phyloP scores from a whole-genome alignment of 2,888 invertebrate species.

The Drosophila melanosoma region DNA sequence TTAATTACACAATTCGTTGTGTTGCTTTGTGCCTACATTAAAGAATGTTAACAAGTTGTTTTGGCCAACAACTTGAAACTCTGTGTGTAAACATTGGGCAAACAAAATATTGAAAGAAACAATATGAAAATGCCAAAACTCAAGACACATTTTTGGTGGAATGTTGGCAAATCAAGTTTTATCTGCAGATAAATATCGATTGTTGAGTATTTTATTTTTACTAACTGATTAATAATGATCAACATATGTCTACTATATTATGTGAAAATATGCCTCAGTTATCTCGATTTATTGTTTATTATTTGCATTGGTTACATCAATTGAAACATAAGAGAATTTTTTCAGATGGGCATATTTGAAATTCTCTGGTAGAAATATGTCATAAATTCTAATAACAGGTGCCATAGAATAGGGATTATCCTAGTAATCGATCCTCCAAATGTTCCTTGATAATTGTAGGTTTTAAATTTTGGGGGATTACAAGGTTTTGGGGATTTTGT shows the following conservation, averaged over 20 bases:
- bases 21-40: slow-evolving; percentile 48
- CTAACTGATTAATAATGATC: background rate
- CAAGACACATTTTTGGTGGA: no score
- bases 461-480: background rate
- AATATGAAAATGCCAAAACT: background rate
- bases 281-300: background rate
- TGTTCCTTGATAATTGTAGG: background rate
- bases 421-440: background rate
- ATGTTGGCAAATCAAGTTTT: background rate
- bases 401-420: background rate
- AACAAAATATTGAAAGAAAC: background rate
- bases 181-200: background rate
- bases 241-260: background rate
- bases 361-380: background rate
- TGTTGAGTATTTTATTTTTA: no score
- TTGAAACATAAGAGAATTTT: background rate
- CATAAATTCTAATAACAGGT: background rate
- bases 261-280: background rate
- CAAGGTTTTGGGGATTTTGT: background rate
- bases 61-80: background rate
- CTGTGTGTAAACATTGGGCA: no score
- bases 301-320: background rate
- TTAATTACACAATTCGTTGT: slow-evolving; percentile 76
- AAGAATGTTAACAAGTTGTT: slow-evolving; percentile 47
- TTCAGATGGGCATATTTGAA: background rate